Evolutionary conservation across 2,113 vertebrate species (phyloP).

Genomic region (Phylloscopus whistleri): DNA sequence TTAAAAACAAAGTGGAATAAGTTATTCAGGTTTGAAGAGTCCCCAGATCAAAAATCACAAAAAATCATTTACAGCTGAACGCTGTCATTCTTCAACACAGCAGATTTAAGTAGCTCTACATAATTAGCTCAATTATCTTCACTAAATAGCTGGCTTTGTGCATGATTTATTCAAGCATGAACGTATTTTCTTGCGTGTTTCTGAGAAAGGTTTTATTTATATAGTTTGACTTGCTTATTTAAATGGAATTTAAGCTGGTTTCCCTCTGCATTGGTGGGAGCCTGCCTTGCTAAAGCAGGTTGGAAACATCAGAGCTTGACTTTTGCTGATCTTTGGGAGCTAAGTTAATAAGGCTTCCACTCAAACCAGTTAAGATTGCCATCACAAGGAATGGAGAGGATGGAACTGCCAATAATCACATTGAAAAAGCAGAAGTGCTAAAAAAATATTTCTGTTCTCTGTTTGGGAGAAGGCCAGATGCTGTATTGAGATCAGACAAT

Average conservation of each 20-base stretch:
- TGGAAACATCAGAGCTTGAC: not conserved
- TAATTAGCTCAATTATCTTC: not conserved
- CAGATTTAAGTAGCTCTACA: not conserved
- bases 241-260: not conserved
- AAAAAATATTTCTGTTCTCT: constrained; percentile 34
- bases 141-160: not conserved
- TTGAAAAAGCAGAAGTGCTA: constrained; percentile 24
- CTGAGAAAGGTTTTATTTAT: not conserved
- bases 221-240: not conserved
- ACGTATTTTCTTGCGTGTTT: not conserved
- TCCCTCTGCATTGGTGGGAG: not conserved
- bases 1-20: not conserved
- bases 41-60: not conserved
- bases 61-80: not conserved
- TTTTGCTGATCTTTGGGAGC: not conserved
- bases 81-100: not conserved
- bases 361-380: not conserved
- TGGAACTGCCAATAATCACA: not conserved
- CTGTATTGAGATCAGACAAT: constrained; percentile 41
- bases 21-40: not conserved
- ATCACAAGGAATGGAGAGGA: not conserved
- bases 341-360: not conserved
- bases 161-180: not conserved
- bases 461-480: constrained; percentile 35
- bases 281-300: not conserved